Evolutionary conservation across 1,140 invertebrate species (phyloP), one percentile per base, ranked within the genome.

Genomic region (Heliconius congener): DNA sequence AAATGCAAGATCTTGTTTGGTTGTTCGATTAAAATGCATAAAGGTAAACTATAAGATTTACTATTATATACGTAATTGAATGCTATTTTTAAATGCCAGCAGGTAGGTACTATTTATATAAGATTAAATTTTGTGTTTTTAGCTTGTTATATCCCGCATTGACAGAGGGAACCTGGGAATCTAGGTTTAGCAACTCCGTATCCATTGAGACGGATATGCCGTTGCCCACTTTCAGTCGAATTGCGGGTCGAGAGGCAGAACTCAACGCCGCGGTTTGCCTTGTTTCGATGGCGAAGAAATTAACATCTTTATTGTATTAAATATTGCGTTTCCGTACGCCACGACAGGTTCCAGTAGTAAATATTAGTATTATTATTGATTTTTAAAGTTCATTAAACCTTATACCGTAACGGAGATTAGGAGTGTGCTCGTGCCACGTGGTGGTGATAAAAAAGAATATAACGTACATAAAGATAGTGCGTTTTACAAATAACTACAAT

Each of bases 11-110:
- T 27, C 60, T 66, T 30, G 27, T 66, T 66, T 66, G 60, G 60
- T 66, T 30, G 27, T 66, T 66, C 60, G n/a, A 60, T 60, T 60
- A 66, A 66, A 66, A 66, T 66, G 60, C 27, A 66, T 66, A 66
- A 66, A 66, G 60, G 60, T 66, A 66, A 66, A 66, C 60, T 66
- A 30, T 30, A 66, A 27, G 23, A 66, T 66, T 66, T 66, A 66
- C 5, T 1, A 27, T 27, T 66, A 66, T 66, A 66, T 66, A 66
- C 60, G 60, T 18, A 66, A 66, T 16, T 66, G 13, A 27, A 13
- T 27, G 11, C 27, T 66, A 66, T 66, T 66, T 27, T 66, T 66
- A 66, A 66, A 8, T 66, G 2, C 23, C 9, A 13, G 60, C 3
- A 13, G 57, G 57, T 3, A 13, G 57, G 57, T 66, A 30, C 13